Conservation (phyloP, 2,797 vertebrate genomes). For the Denticeps clupeoides region DNA sequence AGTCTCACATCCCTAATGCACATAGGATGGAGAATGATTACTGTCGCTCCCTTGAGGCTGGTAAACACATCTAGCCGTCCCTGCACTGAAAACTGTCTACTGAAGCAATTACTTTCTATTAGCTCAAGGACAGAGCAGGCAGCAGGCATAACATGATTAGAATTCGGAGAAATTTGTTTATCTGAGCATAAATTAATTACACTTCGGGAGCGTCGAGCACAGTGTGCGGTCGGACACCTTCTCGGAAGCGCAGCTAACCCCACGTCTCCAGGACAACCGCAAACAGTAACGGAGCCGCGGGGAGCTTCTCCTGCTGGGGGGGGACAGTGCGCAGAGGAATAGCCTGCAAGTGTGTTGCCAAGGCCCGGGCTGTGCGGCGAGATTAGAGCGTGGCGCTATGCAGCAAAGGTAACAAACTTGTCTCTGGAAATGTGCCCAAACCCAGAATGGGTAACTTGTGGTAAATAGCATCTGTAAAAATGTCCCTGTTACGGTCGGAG, state of each 20-base stretch:
- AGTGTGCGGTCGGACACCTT: too few relatives aligned
- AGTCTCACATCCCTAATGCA: too few relatives aligned
- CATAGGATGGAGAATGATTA: too few relatives aligned
- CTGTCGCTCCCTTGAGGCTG: background rate
- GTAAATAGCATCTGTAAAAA: background rate
- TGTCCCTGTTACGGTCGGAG: slow-evolving; percentile 1
- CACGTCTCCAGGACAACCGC: slow-evolving; percentile 51
- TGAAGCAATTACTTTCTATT: slow-evolving; percentile 5
- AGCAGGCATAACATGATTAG: slow-evolving; percentile 10
- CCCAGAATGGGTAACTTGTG: background rate
- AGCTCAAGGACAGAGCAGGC: background rate
- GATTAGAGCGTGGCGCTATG: background rate
- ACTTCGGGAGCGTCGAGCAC: slow-evolving; percentile 21
- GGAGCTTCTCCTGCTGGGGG: background rate
- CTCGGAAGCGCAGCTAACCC: slow-evolving; percentile 15
- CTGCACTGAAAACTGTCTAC: background rate
- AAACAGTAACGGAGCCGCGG: slow-evolving; percentile 39
- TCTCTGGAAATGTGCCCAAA: background rate
- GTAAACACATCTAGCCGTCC: background rate
- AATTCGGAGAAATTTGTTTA: slow-evolving; percentile 16
- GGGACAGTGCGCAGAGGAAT: background rate
- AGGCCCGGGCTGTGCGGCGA: background rate
- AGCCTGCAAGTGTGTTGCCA: background rate
- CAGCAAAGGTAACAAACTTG: background rate
- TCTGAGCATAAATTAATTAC: slow-evolving; percentile 16